These are phyloP conservation scores for Epicampocera succincta DNA, from an alignment of 2,888 invertebrate genomes.

Conservation along the genomic window DNA sequence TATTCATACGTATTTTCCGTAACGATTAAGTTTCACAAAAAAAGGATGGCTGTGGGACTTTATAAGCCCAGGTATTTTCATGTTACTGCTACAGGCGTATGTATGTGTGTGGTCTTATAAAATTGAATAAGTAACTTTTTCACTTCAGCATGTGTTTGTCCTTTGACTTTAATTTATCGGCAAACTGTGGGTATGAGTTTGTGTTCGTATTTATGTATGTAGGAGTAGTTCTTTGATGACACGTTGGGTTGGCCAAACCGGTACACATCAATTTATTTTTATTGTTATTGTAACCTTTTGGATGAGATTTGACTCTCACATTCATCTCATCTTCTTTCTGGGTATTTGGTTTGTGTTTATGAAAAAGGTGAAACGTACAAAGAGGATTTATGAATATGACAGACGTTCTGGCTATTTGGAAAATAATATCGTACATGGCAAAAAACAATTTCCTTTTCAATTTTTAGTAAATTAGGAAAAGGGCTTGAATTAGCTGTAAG, in stretches of 20 bases:
- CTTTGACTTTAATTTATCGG: slow-evolving; percentile 5
- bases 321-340: neutral
- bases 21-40: neutral
- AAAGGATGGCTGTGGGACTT: neutral
- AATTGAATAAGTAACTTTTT: neutral
- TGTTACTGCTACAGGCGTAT: neutral
- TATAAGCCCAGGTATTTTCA: slow-evolving; percentile 9
- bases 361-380: no score
- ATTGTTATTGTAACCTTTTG: slow-evolving; percentile 44
- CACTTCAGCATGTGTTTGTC: neutral
- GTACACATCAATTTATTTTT: slow-evolving; percentile 60
- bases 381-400: no score
- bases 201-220: no score
- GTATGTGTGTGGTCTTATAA: no score
- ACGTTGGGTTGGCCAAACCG: slow-evolving; percentile 42
- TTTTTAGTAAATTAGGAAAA: neutral
- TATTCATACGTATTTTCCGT: no score
- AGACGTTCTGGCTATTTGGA: no score
- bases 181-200: slow-evolving; percentile 11
- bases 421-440: no score
- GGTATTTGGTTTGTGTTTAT: no score
- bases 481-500: neutral
- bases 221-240: no score
- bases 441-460: no score
- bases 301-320: neutral